Base-by-base conservation (phyloP, 2,888 invertebrate species). In the Platycheirus rosarum region DNA sequence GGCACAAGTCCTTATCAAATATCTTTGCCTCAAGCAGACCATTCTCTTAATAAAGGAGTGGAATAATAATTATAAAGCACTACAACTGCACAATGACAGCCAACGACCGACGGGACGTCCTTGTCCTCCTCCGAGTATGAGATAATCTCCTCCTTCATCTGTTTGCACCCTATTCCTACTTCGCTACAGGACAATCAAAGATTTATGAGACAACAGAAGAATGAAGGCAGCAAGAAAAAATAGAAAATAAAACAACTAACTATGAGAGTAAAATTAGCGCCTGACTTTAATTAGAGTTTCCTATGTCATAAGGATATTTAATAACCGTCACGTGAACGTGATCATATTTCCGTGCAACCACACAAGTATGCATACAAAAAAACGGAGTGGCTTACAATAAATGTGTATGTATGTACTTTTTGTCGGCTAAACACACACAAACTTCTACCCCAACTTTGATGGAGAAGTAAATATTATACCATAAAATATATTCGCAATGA, bases 391-490 rank as follows among this genome's bases (percentile, higher is more conserved):
- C 26, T 60, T 23, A 71, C 71, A 66, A 66, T 60, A 37, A 16
- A 26, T 29, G 18, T n/a, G 2, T 16, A 46, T 32, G n/a, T 11
- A 44, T 0, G 11, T 40, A 8, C 4, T 11, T 11, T 9, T n/a
- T 35, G 16, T 23, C 37, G 60, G 13, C 7, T 13, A 57, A 55
- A 40, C 37, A 82, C 60, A 82, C 71, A 73, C 55, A 77, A 73
- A 82, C 71, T 77, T 76, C 71, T 71, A 53, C 51, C 77, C 46
- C 63, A 82, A 82, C 71, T 82, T 82, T 82, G 76, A 82, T 77
- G 77, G 68, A 77, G 77, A 82, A 82, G 71, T 77, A 73, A 82
- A 82, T 82, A 76, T 82, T 82, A 68, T 82, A 71, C 63, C 48
- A 82, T 68, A 68, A 66, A 71, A 82, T 82, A 76, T 68, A 80